Evolutionary conservation across 2,888 invertebrate genomes (phyloP), one percentile per base, ranked within the genome.

Genomic region (Thymelicus lineola): DNA sequence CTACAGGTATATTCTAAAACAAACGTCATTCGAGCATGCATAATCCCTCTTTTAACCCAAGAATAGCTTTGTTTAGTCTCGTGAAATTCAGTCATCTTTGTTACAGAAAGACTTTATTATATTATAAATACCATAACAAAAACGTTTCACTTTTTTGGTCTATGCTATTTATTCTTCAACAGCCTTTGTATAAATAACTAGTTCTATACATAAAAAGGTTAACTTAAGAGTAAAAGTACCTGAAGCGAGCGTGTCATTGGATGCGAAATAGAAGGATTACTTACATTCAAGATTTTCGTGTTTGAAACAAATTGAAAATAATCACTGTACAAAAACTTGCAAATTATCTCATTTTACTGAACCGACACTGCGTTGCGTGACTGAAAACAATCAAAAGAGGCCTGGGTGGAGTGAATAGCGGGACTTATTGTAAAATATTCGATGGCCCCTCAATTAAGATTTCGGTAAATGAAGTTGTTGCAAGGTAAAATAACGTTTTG

Each of bases 271-370:
- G 79, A 80, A 81, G 79, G 74, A 76, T 75, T 74, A 77, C 79
- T 9, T 28, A 28, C 28, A 77, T 72, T 73, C 73, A 70, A 77
- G 71, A n/a, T 72, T 76, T 77, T 81, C 86, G 81, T 86, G 85
- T 79, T 80, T 79, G 83, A 76, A 81, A 81, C 83, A 79, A 86
- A 86, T 87, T 83, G 81, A 79, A 76, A 75, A 79, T 79, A 83
- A 82, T 83, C 79, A 77, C 75, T 76, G 75, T 84, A 85, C 84
- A 80, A 86, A 82, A 86, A 84, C 78, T 85, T 81, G 78, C 72
- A 75, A 76, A 75, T 73, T 75, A 76, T 79, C 77, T 78, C 76
- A 75, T 76, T 28, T 82, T 79, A 80, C 80, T 79, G 82, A 76
- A 80, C 80, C 80, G 78, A 74, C 77, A 76, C 71, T 65, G 66